A percentile compares a stretch with the other conserved stretches of the same genome.
phyloP scores from a whole-genome alignment of 2,888 invertebrate genomes.

The Drosophila peninsularis region DNA sequence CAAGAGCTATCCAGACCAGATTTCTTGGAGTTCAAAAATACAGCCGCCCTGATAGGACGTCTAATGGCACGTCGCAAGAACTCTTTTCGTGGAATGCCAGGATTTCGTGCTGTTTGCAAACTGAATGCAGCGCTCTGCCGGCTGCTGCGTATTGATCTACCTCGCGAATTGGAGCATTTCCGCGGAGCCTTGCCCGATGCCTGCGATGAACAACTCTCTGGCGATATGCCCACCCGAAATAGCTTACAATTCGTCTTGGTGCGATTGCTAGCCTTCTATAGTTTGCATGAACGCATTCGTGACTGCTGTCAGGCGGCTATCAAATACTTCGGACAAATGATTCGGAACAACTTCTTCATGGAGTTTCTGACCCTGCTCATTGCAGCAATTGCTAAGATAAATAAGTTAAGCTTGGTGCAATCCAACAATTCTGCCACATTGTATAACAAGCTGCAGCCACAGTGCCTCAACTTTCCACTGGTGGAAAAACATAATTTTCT shows the following conservation, averaged over 20 bases:
- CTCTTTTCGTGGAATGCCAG: constrained; percentile 81
- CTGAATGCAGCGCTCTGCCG: constrained; percentile 81
- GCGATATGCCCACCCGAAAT: constrained; percentile 76
- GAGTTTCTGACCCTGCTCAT: constrained; percentile 78
- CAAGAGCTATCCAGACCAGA: constrained; percentile 44
- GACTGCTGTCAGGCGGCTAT: constrained; percentile 76
- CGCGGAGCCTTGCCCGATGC: constrained; percentile 77
- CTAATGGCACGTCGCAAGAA: constrained; percentile 83
- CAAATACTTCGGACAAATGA: constrained; percentile 74
- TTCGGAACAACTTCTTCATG: constrained; percentile 79
- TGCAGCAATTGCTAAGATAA: constrained; percentile 78
- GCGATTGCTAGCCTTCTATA: constrained; percentile 71
- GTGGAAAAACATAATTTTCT: constrained; percentile 60
- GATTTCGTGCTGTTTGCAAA: constrained; percentile 80
- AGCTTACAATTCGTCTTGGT: constrained; percentile 78
- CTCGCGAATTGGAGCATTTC: constrained; percentile 74
- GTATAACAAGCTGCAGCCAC: constrained; percentile 64
- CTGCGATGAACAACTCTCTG: constrained; percentile 43
- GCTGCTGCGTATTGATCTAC: constrained; percentile 76
- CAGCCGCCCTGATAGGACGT: constrained; percentile 81
- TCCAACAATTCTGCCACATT: constrained; percentile 61
- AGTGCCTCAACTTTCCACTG: constrained; percentile 70
- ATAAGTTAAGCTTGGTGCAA: constrained; percentile 63
- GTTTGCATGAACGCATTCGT: constrained; percentile 74
- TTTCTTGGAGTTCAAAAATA: constrained; percentile 67